These are phyloP conservation scores for Theristicus caerulescens DNA, from an alignment of 2,113 vertebrate species.

Conservation along the genomic window DNA sequence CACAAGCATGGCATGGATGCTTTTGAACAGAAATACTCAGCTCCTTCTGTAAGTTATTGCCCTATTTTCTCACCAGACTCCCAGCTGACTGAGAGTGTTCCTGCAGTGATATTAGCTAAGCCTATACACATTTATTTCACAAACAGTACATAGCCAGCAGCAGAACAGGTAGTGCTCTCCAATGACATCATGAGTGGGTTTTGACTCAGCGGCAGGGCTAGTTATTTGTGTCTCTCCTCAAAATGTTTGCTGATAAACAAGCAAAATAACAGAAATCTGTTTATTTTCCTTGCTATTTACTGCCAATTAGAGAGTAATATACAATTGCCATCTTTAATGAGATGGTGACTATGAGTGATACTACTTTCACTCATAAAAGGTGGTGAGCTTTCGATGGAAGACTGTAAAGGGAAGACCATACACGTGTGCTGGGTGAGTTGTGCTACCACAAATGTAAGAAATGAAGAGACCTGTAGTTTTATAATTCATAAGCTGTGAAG, in stretches of 20 bases:
- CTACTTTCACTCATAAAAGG: too few species aligned
- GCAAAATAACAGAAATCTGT: not conserved
- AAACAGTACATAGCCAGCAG: not conserved
- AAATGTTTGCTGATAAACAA: not conserved
- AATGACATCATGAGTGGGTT: not conserved
- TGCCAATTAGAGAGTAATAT: not conserved
- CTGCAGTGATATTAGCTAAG: not conserved
- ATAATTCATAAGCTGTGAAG: not conserved
- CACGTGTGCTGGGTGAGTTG: fast-evolving
- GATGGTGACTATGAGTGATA: not conserved
- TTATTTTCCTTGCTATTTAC: not conserved
- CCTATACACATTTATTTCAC: not conserved
- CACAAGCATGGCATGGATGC: not conserved
- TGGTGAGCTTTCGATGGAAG: not conserved
- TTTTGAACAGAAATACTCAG: conserved; percentile 22
- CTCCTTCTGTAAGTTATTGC: not conserved
- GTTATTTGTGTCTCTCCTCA: not conserved
- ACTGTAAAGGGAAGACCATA: not conserved
- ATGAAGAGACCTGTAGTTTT: not conserved
- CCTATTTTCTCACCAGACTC: not conserved
- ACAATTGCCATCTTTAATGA: not conserved
- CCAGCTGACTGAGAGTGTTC: not conserved
- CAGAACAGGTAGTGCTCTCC: not conserved
- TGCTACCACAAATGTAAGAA: not conserved
- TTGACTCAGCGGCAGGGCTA: not conserved